Percentiles rank a stretch among this genome's conserved stretches.
phyloP scores from a whole-genome alignment of 2,888 invertebrate species.

The Stenchaetothrips biformis region DNA sequence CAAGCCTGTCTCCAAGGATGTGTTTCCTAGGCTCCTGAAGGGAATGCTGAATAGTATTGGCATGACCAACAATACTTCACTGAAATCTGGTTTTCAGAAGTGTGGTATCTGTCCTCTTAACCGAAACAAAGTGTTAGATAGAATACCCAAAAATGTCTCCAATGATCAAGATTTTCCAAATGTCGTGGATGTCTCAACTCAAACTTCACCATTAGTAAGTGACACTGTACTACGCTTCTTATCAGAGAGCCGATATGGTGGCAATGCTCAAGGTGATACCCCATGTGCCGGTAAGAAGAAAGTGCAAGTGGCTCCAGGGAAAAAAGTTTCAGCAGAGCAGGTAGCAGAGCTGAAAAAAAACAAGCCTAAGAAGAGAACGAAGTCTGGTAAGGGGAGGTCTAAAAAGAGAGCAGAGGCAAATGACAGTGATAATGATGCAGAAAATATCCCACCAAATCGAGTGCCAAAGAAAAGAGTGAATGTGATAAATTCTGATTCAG shows the following conservation, averaged over 20 bases:
- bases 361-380: no score
- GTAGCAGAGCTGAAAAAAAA: neutral
- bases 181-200: neutral
- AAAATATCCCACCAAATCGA: neutral
- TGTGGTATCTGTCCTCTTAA: conserved; percentile 31
- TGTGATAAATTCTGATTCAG: neutral
- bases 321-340: neutral
- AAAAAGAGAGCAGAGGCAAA: neutral
- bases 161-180: neutral
- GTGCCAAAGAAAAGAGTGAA: neutral
- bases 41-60: neutral
- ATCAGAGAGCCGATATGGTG: conserved; percentile 14
- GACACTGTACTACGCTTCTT: conserved; percentile 3
- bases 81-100: conserved; percentile 31
- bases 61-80: neutral
- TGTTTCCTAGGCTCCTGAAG: conserved; percentile 26
- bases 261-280: neutral
- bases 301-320: neutral
- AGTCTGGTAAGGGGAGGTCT: neutral
- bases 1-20: conserved; percentile 25
- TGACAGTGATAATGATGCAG: neutral
- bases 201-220: neutral
- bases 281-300: neutral
- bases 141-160: conserved; percentile 23
- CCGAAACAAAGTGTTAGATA: conserved; percentile 9